Evolutionary conservation across 1,140 invertebrate genomes (phyloP).

Genomic region (Pachyrhynchus sulphureomaculatus): DNA sequence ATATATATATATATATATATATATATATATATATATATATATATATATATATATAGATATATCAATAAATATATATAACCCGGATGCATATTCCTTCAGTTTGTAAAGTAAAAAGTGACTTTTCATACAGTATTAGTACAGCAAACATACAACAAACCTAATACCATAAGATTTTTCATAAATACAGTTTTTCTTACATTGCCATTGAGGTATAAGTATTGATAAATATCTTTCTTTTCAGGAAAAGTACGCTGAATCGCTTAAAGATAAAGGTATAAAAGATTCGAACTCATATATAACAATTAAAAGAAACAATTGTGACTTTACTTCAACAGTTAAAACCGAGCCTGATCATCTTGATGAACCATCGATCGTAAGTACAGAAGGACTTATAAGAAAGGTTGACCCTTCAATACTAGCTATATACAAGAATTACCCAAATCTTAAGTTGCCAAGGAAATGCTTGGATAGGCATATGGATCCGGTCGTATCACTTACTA

Average conservation of each 20-base stretch:
- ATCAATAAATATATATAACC: too few relatives aligned
- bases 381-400: neutral
- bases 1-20: too few relatives aligned
- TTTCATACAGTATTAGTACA: too few relatives aligned
- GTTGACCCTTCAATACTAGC: slow-evolving; percentile 17
- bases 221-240: slow-evolving; percentile 14
- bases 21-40: too few relatives aligned
- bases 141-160: too few relatives aligned
- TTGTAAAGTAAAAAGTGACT: too few relatives aligned
- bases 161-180: too few relatives aligned
- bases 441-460: slow-evolving; percentile 24
- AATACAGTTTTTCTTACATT: too few relatives aligned
- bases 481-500: slow-evolving; percentile 22
- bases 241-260: slow-evolving; percentile 1
- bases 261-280: slow-evolving; percentile 2
- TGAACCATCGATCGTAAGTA: neutral
- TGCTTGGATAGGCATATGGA: slow-evolving; percentile 18
- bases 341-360: neutral
- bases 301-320: slow-evolving; percentile 6
- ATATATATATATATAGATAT: too few relatives aligned
- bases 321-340: neutral
- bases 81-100: too few relatives aligned
- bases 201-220: too few relatives aligned
- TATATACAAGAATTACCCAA: slow-evolving; percentile 19
- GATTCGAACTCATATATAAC: slow-evolving; percentile 12